Evolutionary conservation across 2,113 vertebrate genomes (phyloP), one percentile per base, ranked within the genome.

Genomic region (Hippolais icterina): DNA sequence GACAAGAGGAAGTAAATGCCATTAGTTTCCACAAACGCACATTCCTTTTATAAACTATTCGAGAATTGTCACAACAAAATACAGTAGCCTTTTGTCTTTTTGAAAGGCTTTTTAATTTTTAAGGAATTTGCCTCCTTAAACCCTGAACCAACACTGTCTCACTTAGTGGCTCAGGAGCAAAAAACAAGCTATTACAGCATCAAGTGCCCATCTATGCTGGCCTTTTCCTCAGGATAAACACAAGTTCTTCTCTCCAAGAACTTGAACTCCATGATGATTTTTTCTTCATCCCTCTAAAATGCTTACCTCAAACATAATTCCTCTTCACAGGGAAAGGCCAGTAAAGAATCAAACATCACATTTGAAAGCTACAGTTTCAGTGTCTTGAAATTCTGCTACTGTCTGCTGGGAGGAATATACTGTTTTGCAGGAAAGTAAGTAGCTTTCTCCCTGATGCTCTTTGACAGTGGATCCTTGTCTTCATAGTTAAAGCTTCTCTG

Each of bases 31-130:
- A 27, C 33, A 28, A 37, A 72, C 56, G 7, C 18, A 6, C 1
- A 0, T 9, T 49, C 6, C 33, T 60, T 75, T 72, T 23, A 28
- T 15, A 53, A 72, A 44, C 0, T 0, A 8, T 33, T 78, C 33
- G 35, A 75, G 35, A 78, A 82, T 9, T n/a, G 22, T 44, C 41
- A 65, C 21, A 71, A 83, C 16, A 44, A 84, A 74, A 66, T 11
- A 35, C 25, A 46, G 20, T 6, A 66, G 21, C 16, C n/a, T 33
- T 46, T 68, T 83, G 18, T 65, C 10, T 77, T 83, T 71, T 69
- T 71, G 33, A 91, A 82, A 89, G 19, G 9, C 14, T 80, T 94
- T 90, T 90, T 69, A 49, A 63, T 83, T 35, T 47, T 52, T 23
- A 11, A 49, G 53, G 24, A 50, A 64, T 78, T 63, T 46, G 20